Evolutionary conservation across 2,888 invertebrate species (phyloP).

Genomic region (Drosophila mettleri): DNA sequence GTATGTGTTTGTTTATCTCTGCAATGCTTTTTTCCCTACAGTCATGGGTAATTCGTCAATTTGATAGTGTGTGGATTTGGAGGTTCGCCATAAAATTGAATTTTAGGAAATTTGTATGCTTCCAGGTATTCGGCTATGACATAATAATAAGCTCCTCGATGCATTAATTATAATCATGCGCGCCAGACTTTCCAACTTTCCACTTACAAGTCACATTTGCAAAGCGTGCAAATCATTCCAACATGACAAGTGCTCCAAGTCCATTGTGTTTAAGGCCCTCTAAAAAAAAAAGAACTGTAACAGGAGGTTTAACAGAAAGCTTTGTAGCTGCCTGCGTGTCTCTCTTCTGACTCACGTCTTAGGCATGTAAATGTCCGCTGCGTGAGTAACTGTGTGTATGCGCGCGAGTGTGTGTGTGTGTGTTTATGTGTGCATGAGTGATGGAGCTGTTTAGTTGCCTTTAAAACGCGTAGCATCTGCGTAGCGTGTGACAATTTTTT

Average conservation of each 20-base stretch:
- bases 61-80: conserved; percentile 59
- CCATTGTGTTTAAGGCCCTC: conserved; percentile 24
- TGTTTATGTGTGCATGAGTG: conserved; percentile 42
- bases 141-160: conserved; percentile 59
- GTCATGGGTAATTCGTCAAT: conserved; percentile 19
- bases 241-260: conserved; percentile 29
- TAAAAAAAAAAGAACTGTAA: conserved; percentile 47
- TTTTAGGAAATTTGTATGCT: conserved; percentile 49
- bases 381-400: conserved; percentile 17
- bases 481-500: conserved; percentile 76
- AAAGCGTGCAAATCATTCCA: conserved; percentile 33
- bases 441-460: conserved; percentile 53
- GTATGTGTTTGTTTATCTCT: conserved; percentile 29
- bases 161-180: conserved; percentile 63
- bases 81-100: conserved; percentile 69
- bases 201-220: conserved; percentile 18
- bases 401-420: conserved; percentile 12
- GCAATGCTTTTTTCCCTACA: background rate
- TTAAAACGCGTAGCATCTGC: conserved; percentile 60
- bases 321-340: conserved; percentile 36
- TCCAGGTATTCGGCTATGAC: conserved; percentile 69
- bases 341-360: conserved; percentile 67
- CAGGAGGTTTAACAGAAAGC: conserved; percentile 40
- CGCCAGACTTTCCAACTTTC: conserved; percentile 11
- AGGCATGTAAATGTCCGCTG: conserved; percentile 74